These are phyloP conservation scores for Salvelinus alpinus DNA, from an alignment of 2,113 vertebrate genomes.

Conservation along the genomic window DNA sequence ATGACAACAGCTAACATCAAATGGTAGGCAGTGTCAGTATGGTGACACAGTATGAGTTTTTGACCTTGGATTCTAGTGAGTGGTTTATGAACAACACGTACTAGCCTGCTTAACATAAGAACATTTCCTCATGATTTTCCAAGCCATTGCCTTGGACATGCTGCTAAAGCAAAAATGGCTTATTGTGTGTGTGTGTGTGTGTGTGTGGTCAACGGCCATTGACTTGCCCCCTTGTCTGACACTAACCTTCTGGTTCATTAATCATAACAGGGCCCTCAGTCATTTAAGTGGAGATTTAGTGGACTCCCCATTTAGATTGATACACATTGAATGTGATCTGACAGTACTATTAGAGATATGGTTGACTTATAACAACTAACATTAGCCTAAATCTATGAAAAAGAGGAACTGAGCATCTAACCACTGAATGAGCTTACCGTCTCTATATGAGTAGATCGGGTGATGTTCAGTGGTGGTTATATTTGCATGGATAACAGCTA, in stretches of 20 bases:
- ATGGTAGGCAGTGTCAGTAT: neutral
- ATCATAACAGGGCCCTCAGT: constrained; percentile 29
- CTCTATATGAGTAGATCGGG: too few species aligned
- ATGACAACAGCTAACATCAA: neutral
- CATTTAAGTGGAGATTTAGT: constrained; percentile 33
- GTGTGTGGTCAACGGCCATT: neutral
- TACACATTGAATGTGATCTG: neutral
- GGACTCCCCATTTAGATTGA: neutral
- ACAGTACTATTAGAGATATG: neutral
- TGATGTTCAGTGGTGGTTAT: too few species aligned
- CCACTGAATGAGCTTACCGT: too few species aligned
- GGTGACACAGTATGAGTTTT: neutral
- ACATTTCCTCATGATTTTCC: constrained; percentile 40
- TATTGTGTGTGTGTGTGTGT: neutral
- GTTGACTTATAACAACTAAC: too few species aligned
- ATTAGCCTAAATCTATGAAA: too few species aligned
- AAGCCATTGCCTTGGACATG: constrained; percentile 32
- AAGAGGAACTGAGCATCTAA: too few species aligned
- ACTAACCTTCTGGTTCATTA: constrained; percentile 39
- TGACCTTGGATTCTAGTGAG: neutral
- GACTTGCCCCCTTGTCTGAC: constrained; percentile 10
- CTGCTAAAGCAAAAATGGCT: constrained; percentile 36
- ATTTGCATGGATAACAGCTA: too few species aligned
- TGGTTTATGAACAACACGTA: constrained; percentile 29
- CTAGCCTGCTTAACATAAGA: constrained; percentile 21